Base-by-base conservation (phyloP, 2,888 invertebrate species). In the Leuctra nigra region DNA sequence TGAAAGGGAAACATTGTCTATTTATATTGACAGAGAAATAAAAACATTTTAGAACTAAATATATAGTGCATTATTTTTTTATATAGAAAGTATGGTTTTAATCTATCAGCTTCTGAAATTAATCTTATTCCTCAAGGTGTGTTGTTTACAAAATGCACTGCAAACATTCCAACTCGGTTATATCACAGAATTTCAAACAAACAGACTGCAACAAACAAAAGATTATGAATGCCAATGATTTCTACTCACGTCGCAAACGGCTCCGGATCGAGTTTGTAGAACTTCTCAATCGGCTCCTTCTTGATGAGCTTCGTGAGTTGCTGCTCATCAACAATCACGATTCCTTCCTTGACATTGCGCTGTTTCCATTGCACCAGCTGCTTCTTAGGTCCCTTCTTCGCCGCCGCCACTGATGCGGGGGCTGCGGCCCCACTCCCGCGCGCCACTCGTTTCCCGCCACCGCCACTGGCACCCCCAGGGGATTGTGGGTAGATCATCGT, bases 241-340 rank as follows among this genome's bases (percentile, higher is more conserved):
- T 38, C 38, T 20, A 66, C 68, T 70, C 63, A 76, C 77, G 74
- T 76, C 48, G 76, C 76, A 61, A 77, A 75, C 4, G 76, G 76
- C 61, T 74, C 73, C 9, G 73, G 69, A 59, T 77, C 77, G 58
- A 77, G 69, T 54, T 73, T 72, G 65, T 76, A 77, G 64, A 73
- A 73, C 60, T 75, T 74, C 33, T 73, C 68, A 59, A 77, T 75
- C n/a, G 76, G 74, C n/a, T 75, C 74, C 18, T 70, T 72, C 62
- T 75, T 75, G 61, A 77, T 73, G 56, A 76, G 71, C 60, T 72
- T 70, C 56, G 72, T 69, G 13, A 75, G 66, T 57, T 75, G 75
- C 0, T 71, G 64, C 59, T 74, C 73, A 61, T 75, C 74, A 1
- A 75, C 74, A 38, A 73, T 68, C 2, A 75, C 74, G 60, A 75